Evolutionary conservation across 2,113 vertebrate species (phyloP).

Genomic region (Leptocoma aspasia): DNA sequence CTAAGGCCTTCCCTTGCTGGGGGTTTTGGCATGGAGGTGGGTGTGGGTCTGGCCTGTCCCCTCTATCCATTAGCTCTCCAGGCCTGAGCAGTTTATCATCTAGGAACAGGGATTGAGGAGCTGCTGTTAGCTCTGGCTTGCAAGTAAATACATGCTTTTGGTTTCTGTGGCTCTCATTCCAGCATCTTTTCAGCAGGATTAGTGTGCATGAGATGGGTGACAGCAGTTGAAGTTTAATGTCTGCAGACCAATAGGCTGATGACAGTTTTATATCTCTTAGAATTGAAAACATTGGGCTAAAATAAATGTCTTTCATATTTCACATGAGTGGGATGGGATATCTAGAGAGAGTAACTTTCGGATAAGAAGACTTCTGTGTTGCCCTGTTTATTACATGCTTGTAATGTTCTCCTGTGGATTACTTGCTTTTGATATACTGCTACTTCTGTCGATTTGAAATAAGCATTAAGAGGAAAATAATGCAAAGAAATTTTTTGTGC

Average conservation of each 20-base stretch:
- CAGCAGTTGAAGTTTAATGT: background rate
- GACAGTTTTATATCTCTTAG: background rate
- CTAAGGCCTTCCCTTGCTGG: background rate
- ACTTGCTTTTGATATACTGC: background rate
- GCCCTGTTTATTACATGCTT: background rate
- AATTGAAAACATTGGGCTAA: background rate
- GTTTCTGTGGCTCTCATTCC: background rate
- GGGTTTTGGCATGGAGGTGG: background rate
- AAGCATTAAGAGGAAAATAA: background rate
- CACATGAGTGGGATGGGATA: fast-evolving
- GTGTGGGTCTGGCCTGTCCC: background rate
- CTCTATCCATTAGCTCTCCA: background rate
- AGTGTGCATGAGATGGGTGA: background rate
- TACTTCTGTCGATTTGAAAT: background rate
- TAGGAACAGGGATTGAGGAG: background rate
- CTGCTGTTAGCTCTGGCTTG: background rate
- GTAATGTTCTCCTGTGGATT: background rate
- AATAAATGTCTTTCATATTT: background rate
- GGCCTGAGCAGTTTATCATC: fast-evolving
- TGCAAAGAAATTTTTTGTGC: background rate
- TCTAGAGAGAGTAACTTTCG: background rate
- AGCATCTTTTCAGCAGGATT: background rate
- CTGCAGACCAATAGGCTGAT: background rate
- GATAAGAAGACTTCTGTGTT: background rate
- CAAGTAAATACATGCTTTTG: background rate